Base-by-base conservation (phyloP, 1,140 invertebrate genomes). In the Glossosoma conforme region DNA sequence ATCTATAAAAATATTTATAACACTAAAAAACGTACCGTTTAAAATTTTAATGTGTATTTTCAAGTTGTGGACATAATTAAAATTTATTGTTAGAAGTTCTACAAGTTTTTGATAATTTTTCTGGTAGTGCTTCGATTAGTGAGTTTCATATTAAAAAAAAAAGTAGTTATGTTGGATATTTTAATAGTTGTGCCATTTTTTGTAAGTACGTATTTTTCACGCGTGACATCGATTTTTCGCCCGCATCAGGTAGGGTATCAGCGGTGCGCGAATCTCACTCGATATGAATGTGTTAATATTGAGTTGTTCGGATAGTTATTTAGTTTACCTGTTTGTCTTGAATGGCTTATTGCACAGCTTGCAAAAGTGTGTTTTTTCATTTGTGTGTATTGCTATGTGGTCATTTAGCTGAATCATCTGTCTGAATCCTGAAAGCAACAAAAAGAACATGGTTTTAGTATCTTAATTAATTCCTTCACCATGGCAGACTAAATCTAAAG, bases 301-400 rank as follows among this genome's bases (percentile, higher is more conserved):
- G 11, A 2, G 25, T 21, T 41, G 9, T 3, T 41, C 11, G 20
- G 4, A 41, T 41, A 41, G 15, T 22, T 14, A 24, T 22, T 8
- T 3, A 22, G 6, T 13, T 15, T 44, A 44, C 42, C 25, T 44
- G 30, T 30, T 44, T 2, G 42, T 19, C 18, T 17, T 11, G 33
- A 13, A 44, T 44, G 30, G 17, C 19, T 44, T 44, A 5, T 18
- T n/a, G 25, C 42, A 44, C 1, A 17, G 19, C 19, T 44, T 14
- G 33, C 42, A 44, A 17, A 30, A 4, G 33, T n/a, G 33, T 11
- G 8, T 17, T 32, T 32, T 44, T 30, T 44, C 17, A 3, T 18
- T 18, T 2, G 42, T 30, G 25, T 44, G 42, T 6, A 1, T 9
- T 15, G 8, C 19, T 10, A 44, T 30, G 8, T 44, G 42, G 2